phyloP scores from a whole-genome alignment of 2,888 invertebrate species.

The Iselma pallidipennis region DNA sequence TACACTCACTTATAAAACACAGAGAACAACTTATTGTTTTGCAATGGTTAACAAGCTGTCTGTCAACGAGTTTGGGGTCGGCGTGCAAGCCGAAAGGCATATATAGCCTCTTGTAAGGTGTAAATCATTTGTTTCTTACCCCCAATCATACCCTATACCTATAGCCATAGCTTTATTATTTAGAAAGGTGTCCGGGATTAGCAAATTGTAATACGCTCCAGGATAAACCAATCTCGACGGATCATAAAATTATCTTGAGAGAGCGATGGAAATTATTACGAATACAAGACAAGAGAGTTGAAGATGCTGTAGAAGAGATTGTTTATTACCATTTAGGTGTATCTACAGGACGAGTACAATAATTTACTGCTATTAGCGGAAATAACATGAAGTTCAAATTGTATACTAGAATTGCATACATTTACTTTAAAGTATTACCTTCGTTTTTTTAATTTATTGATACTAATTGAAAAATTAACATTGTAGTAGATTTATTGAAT shows the following conservation, averaged over 20 bases:
- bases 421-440: not conserved
- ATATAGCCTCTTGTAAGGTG: constrained; percentile 4
- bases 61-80: constrained; percentile 38
- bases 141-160: not conserved
- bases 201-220: constrained; percentile 7
- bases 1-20: constrained; percentile 2
- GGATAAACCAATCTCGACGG: constrained; percentile 9
- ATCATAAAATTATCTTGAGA: constrained; percentile 7
- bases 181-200: constrained; percentile 9
- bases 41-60: constrained; percentile 43
- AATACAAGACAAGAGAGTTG: not conserved
- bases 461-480: not conserved
- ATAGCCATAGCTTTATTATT: constrained; percentile 4
- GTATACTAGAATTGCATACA: not conserved
- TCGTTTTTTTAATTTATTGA: not conserved
- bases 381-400: constrained; percentile 4
- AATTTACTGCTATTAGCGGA: constrained; percentile 7
- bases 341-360: constrained; percentile 2
- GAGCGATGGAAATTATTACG: not conserved
- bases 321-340: constrained; percentile 4
- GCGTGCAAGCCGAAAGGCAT: constrained; percentile 27
- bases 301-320: not conserved
- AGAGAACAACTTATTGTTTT: constrained; percentile 26
- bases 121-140: constrained; percentile 5
- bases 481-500: not conserved